Evolutionary conservation across 2,888 invertebrate genomes (phyloP), one percentile per base, ranked within the genome.

Genomic region (Elmis aenea): DNA sequence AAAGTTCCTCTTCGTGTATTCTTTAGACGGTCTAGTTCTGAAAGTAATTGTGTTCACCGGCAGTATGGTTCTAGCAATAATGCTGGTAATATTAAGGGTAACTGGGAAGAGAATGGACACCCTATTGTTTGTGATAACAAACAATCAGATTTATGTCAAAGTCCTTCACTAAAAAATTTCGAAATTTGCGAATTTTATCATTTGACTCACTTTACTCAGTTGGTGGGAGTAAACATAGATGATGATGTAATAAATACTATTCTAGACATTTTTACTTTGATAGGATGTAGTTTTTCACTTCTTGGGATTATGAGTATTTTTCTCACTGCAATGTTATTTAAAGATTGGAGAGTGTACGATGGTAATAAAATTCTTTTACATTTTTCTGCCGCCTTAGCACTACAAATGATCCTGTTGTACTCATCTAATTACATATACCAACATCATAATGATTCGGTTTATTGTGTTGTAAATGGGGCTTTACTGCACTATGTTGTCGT

Each of bases 341-440:
- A 70, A 41, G 70, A 72, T 22, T 78, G 82, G 74, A 71, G 83
- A n/a, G 70, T 72, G 52, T 74, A 78, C 50, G 70, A 79, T 1
- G 77, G 80, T 0, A 79, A 80, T 21, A 79, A 81, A 62, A 72
- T 83, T 5, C 63, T 84, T 13, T 65, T 83, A 15, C 77, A 83
- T 55, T 62, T 83, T 27, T 77, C 81, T 12, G 62, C 75, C 2
- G 75, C 83, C 1, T 70, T 83, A 25, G 72, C 77, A 1, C 60
- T 78, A 18, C 77, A 79, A 39, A 69, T 81, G 56, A 48, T 77
- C 8, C 46, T 66, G 2, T 64, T 69, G n/a, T 25, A 35, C 40
- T 53, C 67, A 0, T 57, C 63, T 2, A 67, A 66, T 34, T 62
- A 59, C 0, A 51, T 58, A 18, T 18, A 18, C 18, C 5, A 18